Evolutionary conservation across 2,888 invertebrate species (phyloP).

Genomic region (Aquatica leii): DNA sequence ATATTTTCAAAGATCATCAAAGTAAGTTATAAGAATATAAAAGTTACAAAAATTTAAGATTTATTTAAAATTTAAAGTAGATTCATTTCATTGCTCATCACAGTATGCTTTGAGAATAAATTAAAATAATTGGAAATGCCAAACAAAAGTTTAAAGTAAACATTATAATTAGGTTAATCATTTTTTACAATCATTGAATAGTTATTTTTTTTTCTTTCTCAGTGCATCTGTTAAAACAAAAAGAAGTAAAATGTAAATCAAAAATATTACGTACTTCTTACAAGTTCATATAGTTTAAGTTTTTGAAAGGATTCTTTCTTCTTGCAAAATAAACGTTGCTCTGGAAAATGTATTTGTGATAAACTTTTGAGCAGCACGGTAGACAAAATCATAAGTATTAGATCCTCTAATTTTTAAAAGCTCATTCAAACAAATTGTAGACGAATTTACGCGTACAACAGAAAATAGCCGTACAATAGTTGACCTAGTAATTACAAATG

Average conservation of each 20-base stretch:
- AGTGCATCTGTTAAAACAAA: neutral
- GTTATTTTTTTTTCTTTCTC: neutral
- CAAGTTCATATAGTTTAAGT: neutral
- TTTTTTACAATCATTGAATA: neutral
- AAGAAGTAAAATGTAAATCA: neutral
- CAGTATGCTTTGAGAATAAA: no score
- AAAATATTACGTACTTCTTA: neutral
- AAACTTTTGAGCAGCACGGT: neutral
- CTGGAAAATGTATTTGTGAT: neutral
- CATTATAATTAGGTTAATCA: no score
- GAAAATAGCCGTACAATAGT: no score
- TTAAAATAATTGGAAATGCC: no score
- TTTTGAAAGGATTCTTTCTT: constrained; percentile 3
- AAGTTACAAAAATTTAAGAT: no score
- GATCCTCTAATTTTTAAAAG: neutral
- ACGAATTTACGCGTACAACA: no score
- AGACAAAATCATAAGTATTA: neutral
- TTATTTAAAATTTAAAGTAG: neutral
- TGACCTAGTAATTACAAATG: no score
- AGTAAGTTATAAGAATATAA: neutral
- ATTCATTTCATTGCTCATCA: neutral
- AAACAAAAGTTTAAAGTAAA: no score
- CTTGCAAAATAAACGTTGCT: neutral
- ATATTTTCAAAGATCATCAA: neutral
- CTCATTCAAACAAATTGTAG: no score